Conservation (phyloP, 2,888 invertebrate species). For the Creontiades dilutus region DNA sequence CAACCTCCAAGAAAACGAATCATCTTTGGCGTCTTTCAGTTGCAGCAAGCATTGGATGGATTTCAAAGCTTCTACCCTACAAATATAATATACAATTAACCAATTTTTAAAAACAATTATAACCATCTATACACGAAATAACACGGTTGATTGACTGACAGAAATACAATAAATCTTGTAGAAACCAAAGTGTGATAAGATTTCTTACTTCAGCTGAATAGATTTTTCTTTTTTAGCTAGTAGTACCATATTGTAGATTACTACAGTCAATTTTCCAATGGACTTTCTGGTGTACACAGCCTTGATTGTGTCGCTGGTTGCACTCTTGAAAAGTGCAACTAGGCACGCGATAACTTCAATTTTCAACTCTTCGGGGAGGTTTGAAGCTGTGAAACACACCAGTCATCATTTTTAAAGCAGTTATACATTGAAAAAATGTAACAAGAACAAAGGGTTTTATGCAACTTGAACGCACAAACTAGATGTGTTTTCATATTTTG, state of each 20-base stretch:
- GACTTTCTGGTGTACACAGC: conserved; percentile 81
- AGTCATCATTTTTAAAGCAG: too few species aligned
- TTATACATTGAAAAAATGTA: too few species aligned
- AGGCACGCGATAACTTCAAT: conserved; percentile 81
- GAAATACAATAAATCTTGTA: too few species aligned
- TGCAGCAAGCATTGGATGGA: conserved; percentile 84
- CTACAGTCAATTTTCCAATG: conserved; percentile 83
- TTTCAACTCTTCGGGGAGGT: conserved; percentile 83
- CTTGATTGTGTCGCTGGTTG: conserved; percentile 80
- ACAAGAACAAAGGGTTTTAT: too few species aligned
- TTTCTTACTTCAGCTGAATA: conserved; percentile 82
- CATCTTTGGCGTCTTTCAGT: conserved; percentile 79
- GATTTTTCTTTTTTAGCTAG: conserved; percentile 85
- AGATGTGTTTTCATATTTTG: too few species aligned
- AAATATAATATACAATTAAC: conserved; percentile 7
- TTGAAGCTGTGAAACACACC: conserved; percentile 35
- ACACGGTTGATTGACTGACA: too few species aligned
- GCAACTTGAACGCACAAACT: too few species aligned
- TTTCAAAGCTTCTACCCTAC: conserved; percentile 79
- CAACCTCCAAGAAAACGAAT: conserved; percentile 80
- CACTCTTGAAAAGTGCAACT: conserved; percentile 80
- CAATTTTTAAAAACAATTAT: too few species aligned
- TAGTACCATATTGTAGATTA: conserved; percentile 83
- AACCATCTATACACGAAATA: too few species aligned
- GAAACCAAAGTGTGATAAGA: too few species aligned